Base-by-base conservation (phyloP, 2,797 vertebrate genomes). In the Crax fasciolata region DNA sequence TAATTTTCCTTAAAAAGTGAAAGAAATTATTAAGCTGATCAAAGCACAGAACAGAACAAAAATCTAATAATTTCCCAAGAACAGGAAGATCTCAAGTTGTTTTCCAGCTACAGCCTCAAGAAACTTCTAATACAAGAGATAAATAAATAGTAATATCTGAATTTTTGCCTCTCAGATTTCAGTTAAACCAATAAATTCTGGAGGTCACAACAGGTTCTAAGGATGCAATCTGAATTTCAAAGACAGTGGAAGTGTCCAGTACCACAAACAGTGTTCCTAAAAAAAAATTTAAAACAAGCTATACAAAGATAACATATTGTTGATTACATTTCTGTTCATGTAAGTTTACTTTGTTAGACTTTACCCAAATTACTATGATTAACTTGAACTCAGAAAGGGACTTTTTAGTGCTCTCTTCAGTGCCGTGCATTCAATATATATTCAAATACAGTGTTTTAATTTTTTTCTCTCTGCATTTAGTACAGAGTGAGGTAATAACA, bases 181-280 rank as follows among this genome's bases (percentile, higher is more conserved):
- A 91, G 20, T 71, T 58, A 77, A 94, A 94, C 80, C 43, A 46
- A 13, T 75, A 15, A 84, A 91, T 87, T 90, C 57, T 87, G 75
- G 54, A 86, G 67, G 49, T 88, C 51, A 58, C 59, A 95, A 86
- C 15, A 77, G 57, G 41, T 94, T 95, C 57, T 80, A 81, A 52
- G 43, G 62, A 80, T n/a, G 15, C 38, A 89, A 73, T 41, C 28
- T 67, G 66, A 80, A 71, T 86, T 95, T 94, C 79, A 87, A 91
- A 89, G 72, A 54, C 17, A 46, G 11, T 70, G 11, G 32, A 54
- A 79, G 6, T 27, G 43, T 71, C 62, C 46, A 91, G 75, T 66
- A 14, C 6, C 25, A 85, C 55, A 78, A 75, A 65, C 81, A 57
- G 0, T 20, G 17, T 17, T 32, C 49, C 38, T 35, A 87, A 87